Evolutionary conservation across 2,113 vertebrate species (phyloP), one percentile per base, ranked within the genome.

Genomic region (Ctenomys sociabilis): DNA sequence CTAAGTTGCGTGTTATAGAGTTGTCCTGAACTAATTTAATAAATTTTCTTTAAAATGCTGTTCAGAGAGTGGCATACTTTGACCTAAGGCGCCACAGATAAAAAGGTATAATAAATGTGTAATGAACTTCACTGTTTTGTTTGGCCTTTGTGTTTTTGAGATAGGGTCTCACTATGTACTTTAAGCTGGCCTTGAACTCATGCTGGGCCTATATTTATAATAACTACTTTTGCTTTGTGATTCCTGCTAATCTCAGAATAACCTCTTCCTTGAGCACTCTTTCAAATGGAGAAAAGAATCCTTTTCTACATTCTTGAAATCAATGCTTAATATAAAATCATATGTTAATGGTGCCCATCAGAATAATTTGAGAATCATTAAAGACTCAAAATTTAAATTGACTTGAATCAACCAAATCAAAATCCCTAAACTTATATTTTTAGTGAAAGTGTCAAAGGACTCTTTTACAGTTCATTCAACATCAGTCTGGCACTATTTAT

Each of bases 21-120:
- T 91, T 89, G 30, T 72, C 80, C 59, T 94, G 10, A 89, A 96
- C 52, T 57, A 87, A 35, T 92, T 91, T 59, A 90, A 88, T 80
- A 78, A 92, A 64, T 59, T 90, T 96, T 1, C 35, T 73, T 93
- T 93, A 93, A 84, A 95, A 87, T 90, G 28, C 5, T 89, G 57
- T 93, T 95, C 63, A 73, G 73, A 80, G 6, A 59, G 30, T 68
- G 54, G 11, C 11, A 45, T 75, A 66, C 21, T 86, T 57, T 90
- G 43, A 86, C 57, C n/a, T 94, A 70, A 95, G 30, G 45, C 12
- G 49, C 81, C 88, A 85, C 57, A 94, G 35, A 61, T 72, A 57
- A 83, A 82, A 92, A 90, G 32, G 21, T 52, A 84, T 49, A 78
- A 84, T 81, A 70, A 91, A 70, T 91, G 77, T 84, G 57, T 13